A percentile compares a stretch with the other conserved stretches of the same genome.
Conservation (phyloP, 2,113 vertebrate genomes). For the Odocoileus virginianus region DNA sequence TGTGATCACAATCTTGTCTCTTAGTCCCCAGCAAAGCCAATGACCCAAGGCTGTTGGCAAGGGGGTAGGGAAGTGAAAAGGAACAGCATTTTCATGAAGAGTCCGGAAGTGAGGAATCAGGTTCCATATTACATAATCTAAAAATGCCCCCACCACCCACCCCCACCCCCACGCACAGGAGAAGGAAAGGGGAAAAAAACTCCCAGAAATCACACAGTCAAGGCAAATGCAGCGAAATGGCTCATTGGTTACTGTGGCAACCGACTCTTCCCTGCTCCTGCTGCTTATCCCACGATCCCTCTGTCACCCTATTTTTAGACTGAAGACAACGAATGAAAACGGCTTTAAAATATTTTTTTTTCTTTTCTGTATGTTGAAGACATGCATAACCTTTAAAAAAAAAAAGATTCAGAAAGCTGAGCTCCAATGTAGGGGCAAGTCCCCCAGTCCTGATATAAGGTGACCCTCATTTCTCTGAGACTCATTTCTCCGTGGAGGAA, state of each 20-base stretch:
- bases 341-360: conserved; percentile 71
- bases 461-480: neutral
- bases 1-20: neutral
- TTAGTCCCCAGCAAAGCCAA: neutral
- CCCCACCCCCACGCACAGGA: conserved; percentile 60
- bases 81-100: conserved; percentile 3
- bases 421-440: neutral
- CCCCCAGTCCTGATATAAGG: neutral
- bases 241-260: conserved; percentile 86
- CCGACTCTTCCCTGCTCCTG: conserved; percentile 82
- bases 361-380: conserved; percentile 70
- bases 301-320: conserved; percentile 88
- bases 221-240: conserved; percentile 84
- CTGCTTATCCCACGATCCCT: conserved; percentile 88
- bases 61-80: neutral
- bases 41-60: neutral
- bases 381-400: conserved; percentile 62
- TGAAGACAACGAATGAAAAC: conserved; percentile 82
- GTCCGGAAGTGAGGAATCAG: neutral
- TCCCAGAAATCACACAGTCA: conserved; percentile 79
- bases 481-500: neutral
- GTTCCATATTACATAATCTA: conserved; percentile 39
- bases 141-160: conserved; percentile 70
- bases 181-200: conserved; percentile 67
- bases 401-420: conserved; percentile 34